phyloP scores from a whole-genome alignment of 2,888 invertebrate species.

The Gerris lacustris region DNA sequence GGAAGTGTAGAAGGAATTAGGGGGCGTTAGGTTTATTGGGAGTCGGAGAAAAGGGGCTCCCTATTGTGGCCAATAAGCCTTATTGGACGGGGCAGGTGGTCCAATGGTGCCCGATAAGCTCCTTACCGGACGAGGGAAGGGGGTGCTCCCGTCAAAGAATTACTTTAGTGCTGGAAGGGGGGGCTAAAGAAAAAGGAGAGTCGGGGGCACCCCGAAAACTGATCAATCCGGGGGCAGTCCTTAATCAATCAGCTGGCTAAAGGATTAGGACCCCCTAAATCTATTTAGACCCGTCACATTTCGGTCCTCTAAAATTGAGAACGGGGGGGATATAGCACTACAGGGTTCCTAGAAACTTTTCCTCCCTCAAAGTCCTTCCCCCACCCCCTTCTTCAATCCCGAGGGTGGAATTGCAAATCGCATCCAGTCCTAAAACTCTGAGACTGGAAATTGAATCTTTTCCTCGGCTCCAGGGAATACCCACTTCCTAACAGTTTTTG shows the following conservation, averaged over 20 bases:
- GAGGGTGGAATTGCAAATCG: not conserved
- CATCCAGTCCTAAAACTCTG: not conserved
- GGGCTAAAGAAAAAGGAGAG: not conserved
- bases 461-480: not conserved
- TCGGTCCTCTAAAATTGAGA: not conserved
- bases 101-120: not conserved
- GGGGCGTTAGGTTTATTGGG: constrained; percentile 1
- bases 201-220: not conserved
- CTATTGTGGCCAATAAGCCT: constrained; percentile 5
- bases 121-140: not conserved
- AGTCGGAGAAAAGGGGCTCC: not conserved
- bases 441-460: not conserved
- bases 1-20: not conserved
- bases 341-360: not conserved
- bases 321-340: not conserved
- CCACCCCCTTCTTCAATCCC: not conserved
- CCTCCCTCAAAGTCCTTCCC: too few species aligned
- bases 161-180: not conserved
- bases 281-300: constrained; percentile 1
- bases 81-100: constrained; percentile 3
- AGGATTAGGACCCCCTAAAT: not conserved
- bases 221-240: not conserved
- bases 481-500: constrained; percentile 1
- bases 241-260: constrained; percentile 3
- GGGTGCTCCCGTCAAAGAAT: not conserved